These are phyloP conservation scores for Linnaemya tessellans DNA, from an alignment of 2,888 invertebrate species.

Conservation along the genomic window DNA sequence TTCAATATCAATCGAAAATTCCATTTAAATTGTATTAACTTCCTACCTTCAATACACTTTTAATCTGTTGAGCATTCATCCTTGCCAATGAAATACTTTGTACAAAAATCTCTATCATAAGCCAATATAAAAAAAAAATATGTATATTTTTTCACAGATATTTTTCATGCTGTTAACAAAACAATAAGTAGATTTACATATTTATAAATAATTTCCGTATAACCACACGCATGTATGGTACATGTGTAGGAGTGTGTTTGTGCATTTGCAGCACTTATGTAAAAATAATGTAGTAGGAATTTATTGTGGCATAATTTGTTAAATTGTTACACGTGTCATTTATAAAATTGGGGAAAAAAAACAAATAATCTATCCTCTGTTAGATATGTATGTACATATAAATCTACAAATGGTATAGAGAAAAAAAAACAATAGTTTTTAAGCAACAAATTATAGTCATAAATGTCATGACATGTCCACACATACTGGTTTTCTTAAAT, in stretches of 20 bases:
- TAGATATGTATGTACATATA: not conserved
- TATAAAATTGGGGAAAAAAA: not conserved
- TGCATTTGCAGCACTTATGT: not conserved
- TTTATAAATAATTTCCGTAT: not conserved
- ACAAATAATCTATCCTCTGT: not conserved
- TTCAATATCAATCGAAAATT: too few species aligned
- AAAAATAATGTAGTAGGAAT: not conserved
- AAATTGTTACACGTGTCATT: conserved; percentile 24
- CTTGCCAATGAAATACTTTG: not conserved
- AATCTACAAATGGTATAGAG: not conserved
- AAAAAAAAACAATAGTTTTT: not conserved
- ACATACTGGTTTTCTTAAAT: not conserved
- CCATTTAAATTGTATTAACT: too few species aligned
- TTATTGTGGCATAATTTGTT: conserved; percentile 9
- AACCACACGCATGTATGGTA: not conserved
- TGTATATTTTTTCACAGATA: not conserved
- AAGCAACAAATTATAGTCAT: not conserved
- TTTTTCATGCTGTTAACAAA: not conserved
- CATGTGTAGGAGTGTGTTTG: not conserved
- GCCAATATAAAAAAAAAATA: not conserved
- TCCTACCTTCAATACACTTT: not conserved
- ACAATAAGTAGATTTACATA: not conserved
- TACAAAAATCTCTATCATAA: not conserved
- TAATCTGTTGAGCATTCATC: not conserved
- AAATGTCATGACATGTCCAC: not conserved